phyloP scores from a whole-genome alignment of 2,888 invertebrate species.

The Meta bourneti region DNA sequence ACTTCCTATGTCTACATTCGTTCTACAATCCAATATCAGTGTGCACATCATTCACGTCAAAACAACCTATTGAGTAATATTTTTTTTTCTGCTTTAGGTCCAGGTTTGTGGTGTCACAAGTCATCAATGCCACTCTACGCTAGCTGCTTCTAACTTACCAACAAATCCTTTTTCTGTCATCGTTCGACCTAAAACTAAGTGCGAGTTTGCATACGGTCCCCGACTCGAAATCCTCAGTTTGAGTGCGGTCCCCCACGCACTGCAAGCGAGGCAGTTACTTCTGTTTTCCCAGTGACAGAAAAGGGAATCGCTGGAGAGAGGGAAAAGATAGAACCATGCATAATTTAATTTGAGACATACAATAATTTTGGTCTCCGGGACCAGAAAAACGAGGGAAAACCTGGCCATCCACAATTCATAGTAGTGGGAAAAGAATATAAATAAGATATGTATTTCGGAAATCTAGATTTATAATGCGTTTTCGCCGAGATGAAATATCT shows the following conservation, averaged over 20 bases:
- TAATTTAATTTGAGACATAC: conserved; percentile 68
- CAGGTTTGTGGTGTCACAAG: too few relatives aligned
- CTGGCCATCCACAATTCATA: conserved; percentile 49
- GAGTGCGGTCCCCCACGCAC: background rate
- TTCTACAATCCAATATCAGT: too few relatives aligned
- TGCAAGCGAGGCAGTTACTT: conserved; percentile 12
- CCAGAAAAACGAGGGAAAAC: conserved; percentile 18
- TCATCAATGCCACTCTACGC: too few relatives aligned
- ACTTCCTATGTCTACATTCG: too few relatives aligned
- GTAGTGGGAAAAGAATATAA: conserved; percentile 40
- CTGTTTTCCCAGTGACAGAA: conserved; percentile 16
- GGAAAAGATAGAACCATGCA: conserved; percentile 59
- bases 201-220: background rate
- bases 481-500: conserved; percentile 31
- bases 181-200: too few relatives aligned
- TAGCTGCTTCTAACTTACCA: too few relatives aligned
- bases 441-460: conserved; percentile 65
- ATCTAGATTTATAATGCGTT: background rate
- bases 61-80: too few relatives aligned
- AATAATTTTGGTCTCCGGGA: conserved; percentile 36
- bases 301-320: conserved; percentile 13
- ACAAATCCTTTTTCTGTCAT: too few relatives aligned
- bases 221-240: background rate
- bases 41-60: too few relatives aligned
- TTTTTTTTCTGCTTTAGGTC: too few relatives aligned